These are phyloP conservation scores for Amphipyra berbera DNA, from an alignment of 2,888 invertebrate genomes.

Conservation along the genomic window DNA sequence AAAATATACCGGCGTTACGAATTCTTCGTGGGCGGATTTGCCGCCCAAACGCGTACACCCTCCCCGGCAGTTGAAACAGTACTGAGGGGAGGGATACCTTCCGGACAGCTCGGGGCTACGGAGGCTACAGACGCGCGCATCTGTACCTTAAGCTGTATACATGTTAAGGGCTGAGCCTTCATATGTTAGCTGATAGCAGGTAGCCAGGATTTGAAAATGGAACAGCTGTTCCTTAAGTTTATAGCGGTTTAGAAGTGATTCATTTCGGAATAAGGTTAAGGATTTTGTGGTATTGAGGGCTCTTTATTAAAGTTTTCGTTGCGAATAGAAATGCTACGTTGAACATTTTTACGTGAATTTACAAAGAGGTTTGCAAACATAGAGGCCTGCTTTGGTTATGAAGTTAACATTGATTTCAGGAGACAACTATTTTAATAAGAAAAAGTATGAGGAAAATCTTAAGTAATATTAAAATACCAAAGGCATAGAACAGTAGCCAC, in stretches of 20 bases:
- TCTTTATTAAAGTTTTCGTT: not conserved
- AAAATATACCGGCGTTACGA: slow-evolving; percentile 50
- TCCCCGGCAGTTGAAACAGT: slow-evolving; percentile 65
- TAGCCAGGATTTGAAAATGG: slow-evolving; percentile 55
- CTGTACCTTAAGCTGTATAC: slow-evolving; percentile 76
- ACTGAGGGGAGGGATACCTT: slow-evolving; percentile 82
- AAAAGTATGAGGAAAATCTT: too few species aligned
- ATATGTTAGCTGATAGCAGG: slow-evolving; percentile 76
- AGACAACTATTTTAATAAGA: too few species aligned
- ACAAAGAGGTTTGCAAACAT: not conserved
- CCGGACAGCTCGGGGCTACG: slow-evolving; percentile 74
- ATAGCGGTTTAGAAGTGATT: slow-evolving; percentile 9
- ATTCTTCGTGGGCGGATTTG: slow-evolving; percentile 65
- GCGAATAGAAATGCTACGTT: not conserved
- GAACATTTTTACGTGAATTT: not conserved
- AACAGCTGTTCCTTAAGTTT: slow-evolving; percentile 64
- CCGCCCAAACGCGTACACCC: slow-evolving; percentile 75
- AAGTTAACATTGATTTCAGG: too few species aligned
- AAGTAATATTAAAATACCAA: not conserved
- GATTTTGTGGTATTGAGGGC: slow-evolving; percentile 1
- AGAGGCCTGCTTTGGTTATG: too few species aligned
- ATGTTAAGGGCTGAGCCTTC: slow-evolving; percentile 64
- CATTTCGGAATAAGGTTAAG: slow-evolving; percentile 25
- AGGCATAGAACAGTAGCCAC: not conserved
- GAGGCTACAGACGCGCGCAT: slow-evolving; percentile 86